Conservation (phyloP, 2,113 vertebrate species). For the Hemibagrus wyckioides region DNA sequence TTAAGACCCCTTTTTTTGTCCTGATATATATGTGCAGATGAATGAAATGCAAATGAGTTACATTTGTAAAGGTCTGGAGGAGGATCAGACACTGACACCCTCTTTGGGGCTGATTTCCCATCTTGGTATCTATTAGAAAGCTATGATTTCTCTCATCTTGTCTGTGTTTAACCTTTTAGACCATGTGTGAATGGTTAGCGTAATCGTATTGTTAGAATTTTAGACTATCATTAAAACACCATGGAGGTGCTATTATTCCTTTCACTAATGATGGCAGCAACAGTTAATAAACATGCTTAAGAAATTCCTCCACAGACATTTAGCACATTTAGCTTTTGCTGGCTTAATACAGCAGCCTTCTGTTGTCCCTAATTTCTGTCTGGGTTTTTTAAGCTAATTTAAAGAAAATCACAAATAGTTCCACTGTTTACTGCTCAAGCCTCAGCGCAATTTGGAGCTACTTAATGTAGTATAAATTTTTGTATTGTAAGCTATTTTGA, state of each 20-base stretch:
- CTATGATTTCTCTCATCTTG: not conserved
- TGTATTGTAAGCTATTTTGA: conserved; percentile 7
- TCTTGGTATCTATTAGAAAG: conserved; percentile 5
- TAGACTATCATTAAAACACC: not conserved
- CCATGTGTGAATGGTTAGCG: not conserved
- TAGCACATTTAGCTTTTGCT: conserved; percentile 9
- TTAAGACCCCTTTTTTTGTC: conserved; percentile 1
- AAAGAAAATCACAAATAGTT: conserved; percentile 30
- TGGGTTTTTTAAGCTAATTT: conserved; percentile 28
- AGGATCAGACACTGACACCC: conserved; percentile 10
- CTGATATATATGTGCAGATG: conserved; percentile 8
- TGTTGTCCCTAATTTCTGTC: not conserved
- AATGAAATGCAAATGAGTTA: conserved; percentile 28
- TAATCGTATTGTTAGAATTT: conserved; percentile 12
- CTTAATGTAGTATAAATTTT: not conserved
- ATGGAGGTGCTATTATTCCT: conserved; percentile 15
- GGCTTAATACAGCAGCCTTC: conserved; percentile 10
- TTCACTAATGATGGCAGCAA: conserved; percentile 19
- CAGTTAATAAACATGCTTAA: conserved; percentile 18
- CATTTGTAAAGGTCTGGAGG: conserved; percentile 20
- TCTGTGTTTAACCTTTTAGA: conserved; percentile 10
- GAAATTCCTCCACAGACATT: conserved; percentile 11
- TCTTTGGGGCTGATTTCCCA: conserved; percentile 7
- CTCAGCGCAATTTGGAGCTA: conserved; percentile 26
- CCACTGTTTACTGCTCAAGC: conserved; percentile 32